Base-by-base conservation (phyloP, 2,888 invertebrate genomes). In the Hirudinaria manillensis region DNA sequence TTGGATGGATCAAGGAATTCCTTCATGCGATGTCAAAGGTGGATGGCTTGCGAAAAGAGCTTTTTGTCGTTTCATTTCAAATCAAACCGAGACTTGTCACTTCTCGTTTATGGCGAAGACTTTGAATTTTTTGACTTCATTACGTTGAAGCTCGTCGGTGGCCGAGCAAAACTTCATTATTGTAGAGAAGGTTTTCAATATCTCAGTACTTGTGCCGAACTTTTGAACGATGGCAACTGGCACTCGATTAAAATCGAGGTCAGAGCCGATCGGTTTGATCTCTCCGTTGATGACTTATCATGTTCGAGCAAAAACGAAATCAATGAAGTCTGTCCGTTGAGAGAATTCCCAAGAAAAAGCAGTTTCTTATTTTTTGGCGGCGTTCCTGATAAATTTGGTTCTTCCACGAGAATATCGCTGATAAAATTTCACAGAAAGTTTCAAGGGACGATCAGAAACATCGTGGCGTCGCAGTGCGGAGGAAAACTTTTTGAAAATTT, bases 391-490 rank as follows among this genome's bases (percentile, higher is more conserved):
- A 24, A 29, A 27, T 29, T 61, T 29, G 29, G 61, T 10, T 24
- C 24, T 10, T 24, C 24, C 24, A 61, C 61, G 7, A 61, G 61
- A n/a, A 24, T 61, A n/a, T 61, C 61, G 24, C 61, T 61, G 24
- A 29, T 61, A 61, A 29, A 24, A 27, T 61, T 27, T 61, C 19
- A 61, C 24, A 61, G 24, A 24, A 24, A 61, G 24, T 61, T 61
- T 61, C 61, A 61, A 61, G 61, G 61, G 24, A 61, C 61, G 4
- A 24, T 61, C 61, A 24, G 19, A 24, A 61, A 61, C 61, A 10
- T 61, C 29, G 21, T 24, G 29, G 29, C n/a, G 24, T 61, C 61
- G 7, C 61, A 61, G 61, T 72, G 72, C 55, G 72, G 56, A 29
- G 36, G 55, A 21, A 24, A 61, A 24, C 13, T 56, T 16, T 27